Percentiles rank a stretch among this genome's conserved stretches.
Evolutionary conservation across 2,113 vertebrate species (phyloP).

Genomic region (Triplophysa dalaica): DNA sequence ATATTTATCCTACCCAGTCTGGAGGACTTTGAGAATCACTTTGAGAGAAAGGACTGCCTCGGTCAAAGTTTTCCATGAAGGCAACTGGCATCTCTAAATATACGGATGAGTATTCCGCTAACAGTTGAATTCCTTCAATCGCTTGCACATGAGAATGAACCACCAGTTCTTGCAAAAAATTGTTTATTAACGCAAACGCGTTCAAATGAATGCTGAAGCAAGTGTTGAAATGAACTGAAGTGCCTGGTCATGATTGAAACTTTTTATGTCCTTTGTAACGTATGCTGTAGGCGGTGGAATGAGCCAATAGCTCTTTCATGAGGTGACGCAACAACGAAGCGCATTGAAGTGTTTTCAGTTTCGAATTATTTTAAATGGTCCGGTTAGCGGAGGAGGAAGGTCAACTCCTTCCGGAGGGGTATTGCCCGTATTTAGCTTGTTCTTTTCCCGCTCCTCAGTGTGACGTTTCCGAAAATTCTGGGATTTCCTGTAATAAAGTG

Average conservation of each 20-base stretch:
- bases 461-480: not conserved
- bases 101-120: not conserved
- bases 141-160: not conserved
- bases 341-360: constrained; percentile 66
- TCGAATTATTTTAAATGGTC: constrained; percentile 73
- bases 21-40: constrained; percentile 59
- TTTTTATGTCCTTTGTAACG: not conserved
- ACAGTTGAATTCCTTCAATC: not conserved
- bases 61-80: constrained; percentile 63
- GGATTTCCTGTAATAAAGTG: not conserved
- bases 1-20: constrained; percentile 56
- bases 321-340: constrained; percentile 38
- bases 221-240: not conserved
- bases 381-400: constrained; percentile 39
- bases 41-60: constrained; percentile 57
- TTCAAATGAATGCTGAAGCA: no score
- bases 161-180: no score
- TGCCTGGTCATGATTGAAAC: constrained; percentile 28
- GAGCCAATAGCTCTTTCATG: constrained; percentile 24
- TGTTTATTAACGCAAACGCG: not conserved
- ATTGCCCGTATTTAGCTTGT: constrained; percentile 44
- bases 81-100: constrained; percentile 62
- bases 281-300: constrained; percentile 6
- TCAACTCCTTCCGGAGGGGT: constrained; percentile 28
- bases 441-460: constrained; percentile 36